These are phyloP conservation scores for Todiramphus chloris DNA, from an alignment of 2,113 vertebrate species.

Conservation along the genomic window DNA sequence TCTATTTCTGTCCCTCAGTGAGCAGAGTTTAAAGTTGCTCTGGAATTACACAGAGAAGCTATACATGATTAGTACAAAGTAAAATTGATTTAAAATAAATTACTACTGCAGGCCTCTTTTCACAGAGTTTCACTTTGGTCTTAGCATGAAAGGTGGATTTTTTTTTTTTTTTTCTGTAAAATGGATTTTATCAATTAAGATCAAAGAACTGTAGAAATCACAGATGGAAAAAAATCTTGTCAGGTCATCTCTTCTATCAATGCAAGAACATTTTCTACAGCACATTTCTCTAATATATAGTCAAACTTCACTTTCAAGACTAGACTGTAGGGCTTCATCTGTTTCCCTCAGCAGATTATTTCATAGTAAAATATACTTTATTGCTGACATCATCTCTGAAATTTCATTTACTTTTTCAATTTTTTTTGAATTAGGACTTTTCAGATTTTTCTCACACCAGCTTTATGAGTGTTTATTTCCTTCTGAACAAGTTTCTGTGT, in stretches of 20 bases:
- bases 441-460: not conserved
- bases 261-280: not conserved
- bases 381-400: not conserved
- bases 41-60: slow-evolving; percentile 39
- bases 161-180: slow-evolving; percentile 22
- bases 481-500: not conserved
- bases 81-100: slow-evolving; percentile 63
- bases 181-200: slow-evolving; percentile 8
- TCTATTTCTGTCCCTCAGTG: slow-evolving; percentile 37
- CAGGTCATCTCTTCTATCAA: not conserved
- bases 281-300: not conserved
- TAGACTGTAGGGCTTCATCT: not conserved
- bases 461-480: not conserved
- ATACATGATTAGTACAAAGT: slow-evolving; percentile 41
- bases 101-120: slow-evolving; percentile 18
- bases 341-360: not conserved
- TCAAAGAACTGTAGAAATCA: slow-evolving; percentile 39
- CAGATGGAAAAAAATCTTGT: not conserved
- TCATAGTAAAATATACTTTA: not conserved
- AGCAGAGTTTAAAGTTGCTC: slow-evolving; percentile 40
- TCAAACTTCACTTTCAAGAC: slow-evolving; percentile 18
- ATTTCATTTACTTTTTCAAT: not conserved
- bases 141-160: not conserved
- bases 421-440: not conserved
- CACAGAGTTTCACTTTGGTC: slow-evolving; percentile 31